These are phyloP conservation scores for Denticeps clupeoides DNA, from an alignment of 2,797 vertebrate genomes.

Conservation along the genomic window DNA sequence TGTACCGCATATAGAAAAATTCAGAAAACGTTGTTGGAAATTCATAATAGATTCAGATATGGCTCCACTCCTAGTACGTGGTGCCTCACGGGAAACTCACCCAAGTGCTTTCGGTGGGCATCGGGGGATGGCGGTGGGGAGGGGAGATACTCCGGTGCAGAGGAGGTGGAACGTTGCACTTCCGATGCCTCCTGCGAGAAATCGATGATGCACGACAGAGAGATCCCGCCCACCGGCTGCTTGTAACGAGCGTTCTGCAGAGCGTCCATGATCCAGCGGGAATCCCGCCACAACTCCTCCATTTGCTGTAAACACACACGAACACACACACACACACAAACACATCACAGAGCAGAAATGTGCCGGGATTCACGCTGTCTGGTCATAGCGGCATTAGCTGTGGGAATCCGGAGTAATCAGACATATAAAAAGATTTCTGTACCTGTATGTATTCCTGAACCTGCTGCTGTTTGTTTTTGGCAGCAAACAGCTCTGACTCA, in stretches of 20 bases:
- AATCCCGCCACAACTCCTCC: slow-evolving; percentile 85
- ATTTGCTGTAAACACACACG: slow-evolving; percentile 61
- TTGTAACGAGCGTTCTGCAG: slow-evolving; percentile 84
- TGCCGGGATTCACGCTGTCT: too few species aligned
- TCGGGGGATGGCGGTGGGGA: slow-evolving; percentile 74
- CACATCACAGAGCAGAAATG: not conserved
- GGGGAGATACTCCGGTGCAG: slow-evolving; percentile 71
- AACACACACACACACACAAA: not conserved
- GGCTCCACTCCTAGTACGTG: not conserved
- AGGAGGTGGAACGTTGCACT: slow-evolving; percentile 58
- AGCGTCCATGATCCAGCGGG: slow-evolving; percentile 85
- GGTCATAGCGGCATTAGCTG: too few species aligned
- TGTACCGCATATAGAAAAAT: too few species aligned
- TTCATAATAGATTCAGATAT: too few species aligned
- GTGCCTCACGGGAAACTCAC: slow-evolving; percentile 38
- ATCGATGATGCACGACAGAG: slow-evolving; percentile 68
- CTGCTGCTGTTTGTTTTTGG: slow-evolving; percentile 80
- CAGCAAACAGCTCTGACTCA: slow-evolving; percentile 63
- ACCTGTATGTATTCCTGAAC: slow-evolving; percentile 83
- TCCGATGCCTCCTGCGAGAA: slow-evolving; percentile 54
- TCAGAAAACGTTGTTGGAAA: too few species aligned
- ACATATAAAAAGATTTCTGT: too few species aligned
- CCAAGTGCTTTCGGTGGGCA: slow-evolving; percentile 59
- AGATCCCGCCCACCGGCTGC: slow-evolving; percentile 71
- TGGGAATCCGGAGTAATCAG: too few species aligned